Percentiles rank a stretch among this genome's conserved stretches.
phyloP scores from a whole-genome alignment of 2,113 vertebrate species.

The Periophthalmus modestus region DNA sequence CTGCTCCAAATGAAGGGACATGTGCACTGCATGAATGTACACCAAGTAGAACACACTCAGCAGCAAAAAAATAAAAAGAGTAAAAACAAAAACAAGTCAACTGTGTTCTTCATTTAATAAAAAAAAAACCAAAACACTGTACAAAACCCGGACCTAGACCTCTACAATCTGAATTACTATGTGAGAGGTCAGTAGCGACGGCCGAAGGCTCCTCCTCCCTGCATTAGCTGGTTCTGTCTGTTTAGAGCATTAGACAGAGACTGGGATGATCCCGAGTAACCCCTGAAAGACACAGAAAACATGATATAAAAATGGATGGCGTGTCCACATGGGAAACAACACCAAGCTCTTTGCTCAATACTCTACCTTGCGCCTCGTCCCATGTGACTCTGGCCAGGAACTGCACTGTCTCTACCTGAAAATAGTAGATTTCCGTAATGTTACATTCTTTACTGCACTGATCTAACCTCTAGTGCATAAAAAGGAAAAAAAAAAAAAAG shows the following conservation, averaged over 20 bases:
- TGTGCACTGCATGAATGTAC: constrained; percentile 19
- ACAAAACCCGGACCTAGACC: constrained; percentile 44
- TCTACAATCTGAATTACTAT: constrained; percentile 13
- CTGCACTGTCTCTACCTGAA: constrained; percentile 82
- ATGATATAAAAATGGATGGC: not conserved
- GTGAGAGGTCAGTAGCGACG: constrained; percentile 73
- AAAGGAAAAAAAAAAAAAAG: too few species aligned
- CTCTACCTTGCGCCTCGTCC: constrained; percentile 82
- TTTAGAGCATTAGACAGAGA: constrained; percentile 76
- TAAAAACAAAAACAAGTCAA: not conserved
- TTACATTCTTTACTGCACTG: not conserved
- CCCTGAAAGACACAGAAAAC: constrained; percentile 61
- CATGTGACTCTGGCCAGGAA: constrained; percentile 82
- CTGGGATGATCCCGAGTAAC: constrained; percentile 83
- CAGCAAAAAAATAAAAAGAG: constrained; percentile 4
- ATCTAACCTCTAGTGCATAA: not conserved
- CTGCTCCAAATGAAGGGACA: not conserved
- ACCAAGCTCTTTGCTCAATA: not conserved
- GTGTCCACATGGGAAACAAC: not conserved
- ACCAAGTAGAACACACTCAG: constrained; percentile 21
- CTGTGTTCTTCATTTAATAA: not conserved
- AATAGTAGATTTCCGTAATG: not conserved
- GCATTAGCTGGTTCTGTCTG: constrained; percentile 79
- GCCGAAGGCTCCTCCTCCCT: constrained; percentile 78
- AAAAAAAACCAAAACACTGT: constrained; percentile 21